Conservation (phyloP, 1,140 invertebrate genomes). For the Bilobella aurantiaca region DNA sequence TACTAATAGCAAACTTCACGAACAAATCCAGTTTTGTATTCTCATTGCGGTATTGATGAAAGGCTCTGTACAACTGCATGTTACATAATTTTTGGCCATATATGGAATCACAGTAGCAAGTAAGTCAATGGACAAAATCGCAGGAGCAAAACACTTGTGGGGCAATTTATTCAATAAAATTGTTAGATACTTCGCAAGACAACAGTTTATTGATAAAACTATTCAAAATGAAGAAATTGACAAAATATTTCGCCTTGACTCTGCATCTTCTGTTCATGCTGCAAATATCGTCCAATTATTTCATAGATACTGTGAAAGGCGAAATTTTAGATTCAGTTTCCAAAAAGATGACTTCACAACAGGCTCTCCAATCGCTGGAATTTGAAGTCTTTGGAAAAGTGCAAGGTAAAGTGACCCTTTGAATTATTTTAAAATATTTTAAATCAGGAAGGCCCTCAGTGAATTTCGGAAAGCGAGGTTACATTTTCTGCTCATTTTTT, state of each 20-base stretch:
- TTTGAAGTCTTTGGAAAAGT: conserved; percentile 30
- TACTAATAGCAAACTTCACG: not conserved
- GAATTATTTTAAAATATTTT: not conserved
- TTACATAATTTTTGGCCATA: not conserved
- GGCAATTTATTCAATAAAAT: no score
- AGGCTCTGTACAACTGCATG: not conserved
- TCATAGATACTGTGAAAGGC: no score
- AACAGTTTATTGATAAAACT: no score
- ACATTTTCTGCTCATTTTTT: no score
- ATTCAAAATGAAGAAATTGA: no score
- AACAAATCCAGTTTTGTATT: not conserved
- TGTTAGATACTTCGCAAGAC: no score
- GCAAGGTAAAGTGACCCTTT: conserved; percentile 8
- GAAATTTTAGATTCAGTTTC: no score
- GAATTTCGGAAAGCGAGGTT: no score
- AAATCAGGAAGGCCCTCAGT: no score
- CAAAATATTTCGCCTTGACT: no score
- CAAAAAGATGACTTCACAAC: not conserved
- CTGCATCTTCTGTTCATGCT: no score
- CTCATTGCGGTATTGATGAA: not conserved
- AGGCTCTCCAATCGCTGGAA: not conserved
- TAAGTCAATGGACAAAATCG: not conserved
- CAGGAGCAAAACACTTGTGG: not conserved
- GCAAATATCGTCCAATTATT: no score
- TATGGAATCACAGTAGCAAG: not conserved